phyloP scores from a whole-genome alignment of 2,797 vertebrate genomes.

The Anguilla marmorata region DNA sequence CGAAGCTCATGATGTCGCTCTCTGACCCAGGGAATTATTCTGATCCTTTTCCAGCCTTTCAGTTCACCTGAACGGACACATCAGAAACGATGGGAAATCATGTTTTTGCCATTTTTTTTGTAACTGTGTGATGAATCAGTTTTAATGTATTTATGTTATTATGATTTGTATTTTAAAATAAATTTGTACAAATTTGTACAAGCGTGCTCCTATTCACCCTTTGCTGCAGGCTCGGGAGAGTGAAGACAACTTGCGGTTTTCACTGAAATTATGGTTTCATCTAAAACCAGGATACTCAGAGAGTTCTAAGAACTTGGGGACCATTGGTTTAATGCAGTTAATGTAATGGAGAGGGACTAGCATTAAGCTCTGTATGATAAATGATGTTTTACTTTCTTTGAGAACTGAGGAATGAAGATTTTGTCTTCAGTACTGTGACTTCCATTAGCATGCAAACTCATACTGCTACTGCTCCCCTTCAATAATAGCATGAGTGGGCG shows the following conservation, averaged over 20 bases:
- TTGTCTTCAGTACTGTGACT: not conserved
- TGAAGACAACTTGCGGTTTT: too few relatives aligned
- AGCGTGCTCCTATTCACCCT: too few relatives aligned
- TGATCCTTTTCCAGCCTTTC: not conserved
- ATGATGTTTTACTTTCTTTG: not conserved
- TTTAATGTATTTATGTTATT: not conserved
- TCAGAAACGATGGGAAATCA: not conserved
- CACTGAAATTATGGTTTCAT: too few relatives aligned
- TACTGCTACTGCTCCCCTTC: slow-evolving; percentile 11
- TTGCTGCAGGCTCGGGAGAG: too few relatives aligned
- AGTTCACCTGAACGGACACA: not conserved
- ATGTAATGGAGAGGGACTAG: not conserved
- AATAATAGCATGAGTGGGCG: not conserved
- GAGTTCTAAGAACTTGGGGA: not conserved
- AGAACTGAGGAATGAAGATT: not conserved
- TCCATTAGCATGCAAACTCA: slow-evolving; percentile 5
- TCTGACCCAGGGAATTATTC: not conserved
- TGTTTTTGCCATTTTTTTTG: not conserved
- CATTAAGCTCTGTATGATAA: not conserved
- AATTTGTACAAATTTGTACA: not conserved
- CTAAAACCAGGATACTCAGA: not conserved
- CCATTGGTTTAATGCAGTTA: not conserved
- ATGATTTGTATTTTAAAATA: not conserved
- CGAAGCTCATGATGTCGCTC: slow-evolving; percentile 39
- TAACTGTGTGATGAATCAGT: not conserved